Base-by-base conservation (phyloP, 2,888 invertebrate genomes). In the Lysandra coridon region DNA sequence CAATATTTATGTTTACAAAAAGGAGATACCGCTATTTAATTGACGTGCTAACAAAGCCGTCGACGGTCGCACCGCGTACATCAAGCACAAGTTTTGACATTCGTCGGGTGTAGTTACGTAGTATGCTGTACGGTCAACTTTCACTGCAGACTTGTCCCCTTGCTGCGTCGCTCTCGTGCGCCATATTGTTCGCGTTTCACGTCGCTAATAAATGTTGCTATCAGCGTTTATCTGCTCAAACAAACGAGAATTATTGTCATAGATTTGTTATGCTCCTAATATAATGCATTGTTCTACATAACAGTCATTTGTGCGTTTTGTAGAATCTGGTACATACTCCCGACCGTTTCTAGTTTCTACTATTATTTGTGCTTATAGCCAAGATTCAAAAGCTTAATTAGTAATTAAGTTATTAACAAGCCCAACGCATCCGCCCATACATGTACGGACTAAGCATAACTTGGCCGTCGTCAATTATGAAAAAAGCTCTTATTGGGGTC, bases 91-190 rank as follows among this genome's bases (percentile, higher is more conserved):
- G 57, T 76, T 76, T 76, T 76, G 76, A 76, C 57, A 76, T 76
- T 57, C 76, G 57, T 53, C 76, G 76, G 33, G 33, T 76, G 57
- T 76, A 10, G 49, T 40, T 57, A 7, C 57, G 57, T 17, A 49
- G 49, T 49, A 49, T 49, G 10, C 49, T 12, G 57, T 62, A 84
- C 80, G 86, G 86, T 88, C 87, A 88, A 91, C 92, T 92, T 92
- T 92, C 91, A 89, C 91, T 88, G 83, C 82, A 81, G 82, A 84
- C 85, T 83, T 83, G 87, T 86, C 85, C 81, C 81, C 69, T 74
- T 64, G 80, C 78, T 75, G 73, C 79, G 79, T 83, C 85, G 82
- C 84, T 82, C 76, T 76, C 76, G 76, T 82, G 81, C 83, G 80
- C 81, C 78, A 75, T 83, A 80, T 81, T 80, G 82, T 78, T 78